phyloP scores from a whole-genome alignment of 1,140 invertebrate genomes.

The Oryzaephilus surinamensis region DNA sequence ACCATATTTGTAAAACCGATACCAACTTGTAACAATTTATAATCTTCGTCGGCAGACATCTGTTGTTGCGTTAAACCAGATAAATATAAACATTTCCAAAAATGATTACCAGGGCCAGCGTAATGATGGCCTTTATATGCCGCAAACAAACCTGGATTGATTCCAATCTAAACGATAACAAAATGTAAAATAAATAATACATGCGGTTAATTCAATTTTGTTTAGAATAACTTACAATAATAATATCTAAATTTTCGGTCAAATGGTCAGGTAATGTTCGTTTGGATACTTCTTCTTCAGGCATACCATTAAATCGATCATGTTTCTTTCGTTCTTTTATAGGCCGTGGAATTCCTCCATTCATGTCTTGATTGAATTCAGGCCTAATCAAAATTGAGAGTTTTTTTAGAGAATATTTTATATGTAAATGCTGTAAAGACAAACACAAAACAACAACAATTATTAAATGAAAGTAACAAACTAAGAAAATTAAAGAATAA shows the following conservation, averaged over 20 bases:
- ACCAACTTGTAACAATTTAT: slow-evolving; percentile 81
- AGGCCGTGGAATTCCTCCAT: slow-evolving; percentile 48
- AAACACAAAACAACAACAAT: slow-evolving; percentile 5
- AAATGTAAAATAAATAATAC: slow-evolving; percentile 11
- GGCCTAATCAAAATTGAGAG: slow-evolving; percentile 42
- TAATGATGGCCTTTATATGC: slow-evolving; percentile 98
- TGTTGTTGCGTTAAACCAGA: slow-evolving; percentile 89
- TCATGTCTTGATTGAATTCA: slow-evolving; percentile 53
- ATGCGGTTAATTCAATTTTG: not conserved
- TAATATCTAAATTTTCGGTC: slow-evolving; percentile 85
- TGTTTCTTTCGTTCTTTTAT: slow-evolving; percentile 87
- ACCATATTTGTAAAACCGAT: slow-evolving; percentile 99
- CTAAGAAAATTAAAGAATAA: too few relatives aligned
- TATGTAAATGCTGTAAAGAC: slow-evolving; percentile 12
- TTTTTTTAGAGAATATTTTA: too few relatives aligned
- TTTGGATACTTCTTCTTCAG: slow-evolving; percentile 90
- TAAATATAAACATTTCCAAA: slow-evolving; percentile 96
- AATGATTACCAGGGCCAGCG: slow-evolving; percentile 96
- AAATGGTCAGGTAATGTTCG: slow-evolving; percentile 89
- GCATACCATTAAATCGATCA: slow-evolving; percentile 94
- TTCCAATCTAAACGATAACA: slow-evolving; percentile 71
- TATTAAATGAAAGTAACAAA: too few relatives aligned
- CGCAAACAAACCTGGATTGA: slow-evolving; percentile 93
- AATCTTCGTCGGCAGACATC: slow-evolving; percentile 92
- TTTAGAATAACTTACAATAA: slow-evolving; percentile 75